phyloP scores from a whole-genome alignment of 2,888 invertebrate genomes.

The Scrobipalpa costella region DNA sequence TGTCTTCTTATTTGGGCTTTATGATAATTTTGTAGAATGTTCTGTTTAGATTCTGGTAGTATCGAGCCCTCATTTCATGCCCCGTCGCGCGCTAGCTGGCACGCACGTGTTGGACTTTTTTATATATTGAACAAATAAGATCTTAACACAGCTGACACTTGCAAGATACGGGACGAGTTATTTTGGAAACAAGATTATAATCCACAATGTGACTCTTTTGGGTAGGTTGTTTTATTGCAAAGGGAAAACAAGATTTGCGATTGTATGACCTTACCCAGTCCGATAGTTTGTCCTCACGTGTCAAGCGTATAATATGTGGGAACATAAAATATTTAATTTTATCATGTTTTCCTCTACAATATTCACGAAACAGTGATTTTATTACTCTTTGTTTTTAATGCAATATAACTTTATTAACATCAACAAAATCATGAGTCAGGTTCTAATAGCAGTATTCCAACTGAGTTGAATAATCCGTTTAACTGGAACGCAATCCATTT shows the following conservation, averaged over 20 bases:
- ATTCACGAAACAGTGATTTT: too few relatives aligned
- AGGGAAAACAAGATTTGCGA: slow-evolving; percentile 1
- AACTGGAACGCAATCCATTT: neutral
- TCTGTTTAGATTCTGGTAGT: neutral
- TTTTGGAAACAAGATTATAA: neutral
- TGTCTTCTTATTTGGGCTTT: neutral
- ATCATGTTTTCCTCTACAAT: neutral
- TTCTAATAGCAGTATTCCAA: neutral
- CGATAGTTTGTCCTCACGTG: neutral
- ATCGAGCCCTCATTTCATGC: slow-evolving; percentile 25
- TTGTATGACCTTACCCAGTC: slow-evolving; percentile 9
- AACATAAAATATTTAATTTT: slow-evolving; percentile 2
- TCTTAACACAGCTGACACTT: slow-evolving; percentile 54
- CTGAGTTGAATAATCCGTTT: neutral
- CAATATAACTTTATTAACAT: neutral
- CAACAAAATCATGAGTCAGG: neutral
- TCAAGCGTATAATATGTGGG: neutral
- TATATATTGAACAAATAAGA: slow-evolving; percentile 51
- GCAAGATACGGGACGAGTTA: too few relatives aligned
- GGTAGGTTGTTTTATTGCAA: neutral
- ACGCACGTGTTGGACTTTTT: slow-evolving; percentile 47
- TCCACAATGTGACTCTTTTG: neutral
- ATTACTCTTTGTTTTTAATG: neutral
- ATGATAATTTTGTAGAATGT: neutral
- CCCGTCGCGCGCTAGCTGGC: slow-evolving; percentile 18